A percentile compares a stretch with the other conserved stretches of the same genome.
phyloP scores from a whole-genome alignment of 2,888 invertebrate species.

The Melanchra persicariae region DNA sequence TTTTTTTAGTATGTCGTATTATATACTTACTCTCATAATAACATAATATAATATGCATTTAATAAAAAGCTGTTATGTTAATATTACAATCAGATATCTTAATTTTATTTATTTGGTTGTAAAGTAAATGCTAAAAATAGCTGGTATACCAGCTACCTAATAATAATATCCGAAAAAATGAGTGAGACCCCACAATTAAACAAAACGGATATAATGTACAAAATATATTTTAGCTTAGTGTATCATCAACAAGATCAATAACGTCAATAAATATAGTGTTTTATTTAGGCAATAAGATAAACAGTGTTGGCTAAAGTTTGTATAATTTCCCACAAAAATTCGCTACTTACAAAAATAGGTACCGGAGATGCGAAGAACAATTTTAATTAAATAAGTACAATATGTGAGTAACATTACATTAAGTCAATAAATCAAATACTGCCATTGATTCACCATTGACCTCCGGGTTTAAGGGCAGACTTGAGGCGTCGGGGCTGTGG shows the following conservation, averaged over 20 bases:
- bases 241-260: no score
- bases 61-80: no score
- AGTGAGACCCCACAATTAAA: neutral
- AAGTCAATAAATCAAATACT: neutral
- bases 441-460: slow-evolving; percentile 20
- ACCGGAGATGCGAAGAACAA: neutral
- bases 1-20: no score
- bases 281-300: neutral
- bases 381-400: slow-evolving; percentile 27
- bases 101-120: no score
- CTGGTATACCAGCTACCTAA: no score
- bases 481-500: slow-evolving; percentile 80
- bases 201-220: neutral
- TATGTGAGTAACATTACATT: neutral
- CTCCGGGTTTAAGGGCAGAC: slow-evolving; percentile 80
- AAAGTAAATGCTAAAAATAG: no score
- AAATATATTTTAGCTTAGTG: neutral
- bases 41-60: no score
- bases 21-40: no score
- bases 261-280: neutral
- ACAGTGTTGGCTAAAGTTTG: neutral
- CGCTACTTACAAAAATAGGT: no score
- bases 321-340: no score
- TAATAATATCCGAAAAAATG: neutral
- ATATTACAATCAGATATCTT: no score